These are phyloP conservation scores for Drosophila rufa DNA, from an alignment of 1,140 invertebrate species.

Conservation along the genomic window DNA sequence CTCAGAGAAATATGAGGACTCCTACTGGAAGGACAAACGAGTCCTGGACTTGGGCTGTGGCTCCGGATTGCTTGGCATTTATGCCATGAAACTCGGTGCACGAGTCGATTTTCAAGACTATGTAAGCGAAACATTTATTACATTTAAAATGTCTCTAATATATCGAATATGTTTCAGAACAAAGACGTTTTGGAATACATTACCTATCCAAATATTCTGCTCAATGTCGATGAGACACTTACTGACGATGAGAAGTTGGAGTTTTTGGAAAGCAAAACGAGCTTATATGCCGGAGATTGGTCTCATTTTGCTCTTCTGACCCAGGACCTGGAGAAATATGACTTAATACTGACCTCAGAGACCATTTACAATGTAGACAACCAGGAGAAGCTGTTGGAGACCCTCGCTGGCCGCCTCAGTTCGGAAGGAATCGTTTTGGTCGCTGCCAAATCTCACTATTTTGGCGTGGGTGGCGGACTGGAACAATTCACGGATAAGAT, in stretches of 20 bases:
- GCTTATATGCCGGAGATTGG: slow-evolving; percentile 95
- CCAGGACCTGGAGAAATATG: slow-evolving; percentile 88
- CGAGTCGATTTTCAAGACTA: slow-evolving; percentile 95
- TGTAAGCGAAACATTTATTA: slow-evolving; percentile 87
- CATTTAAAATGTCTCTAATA: slow-evolving; percentile 15
- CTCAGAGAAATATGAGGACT: slow-evolving; percentile 70
- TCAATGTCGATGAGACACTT: slow-evolving; percentile 88
- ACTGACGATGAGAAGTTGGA: slow-evolving; percentile 81
- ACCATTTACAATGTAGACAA: slow-evolving; percentile 95
- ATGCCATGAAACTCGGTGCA: slow-evolving; percentile 88
- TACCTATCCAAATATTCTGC: slow-evolving; percentile 92
- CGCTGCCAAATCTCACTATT: slow-evolving; percentile 95
- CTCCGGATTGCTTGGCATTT: slow-evolving; percentile 92
- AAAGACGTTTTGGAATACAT: slow-evolving; percentile 78
- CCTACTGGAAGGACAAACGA: slow-evolving; percentile 79
- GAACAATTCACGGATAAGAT: slow-evolving; percentile 90
- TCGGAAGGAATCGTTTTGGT: slow-evolving; percentile 89
- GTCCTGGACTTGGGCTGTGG: slow-evolving; percentile 95
- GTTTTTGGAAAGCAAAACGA: slow-evolving; percentile 83
- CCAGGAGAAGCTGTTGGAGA: slow-evolving; percentile 90
- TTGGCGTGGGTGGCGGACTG: slow-evolving; percentile 94
- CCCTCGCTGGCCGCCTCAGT: slow-evolving; percentile 90
- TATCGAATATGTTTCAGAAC: slow-evolving; percentile 53
- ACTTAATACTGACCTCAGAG: slow-evolving; percentile 94
- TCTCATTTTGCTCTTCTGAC: slow-evolving; percentile 87